These are phyloP conservation scores for Sthenelais limicola DNA, from an alignment of 2,888 invertebrate species.

Conservation along the genomic window DNA sequence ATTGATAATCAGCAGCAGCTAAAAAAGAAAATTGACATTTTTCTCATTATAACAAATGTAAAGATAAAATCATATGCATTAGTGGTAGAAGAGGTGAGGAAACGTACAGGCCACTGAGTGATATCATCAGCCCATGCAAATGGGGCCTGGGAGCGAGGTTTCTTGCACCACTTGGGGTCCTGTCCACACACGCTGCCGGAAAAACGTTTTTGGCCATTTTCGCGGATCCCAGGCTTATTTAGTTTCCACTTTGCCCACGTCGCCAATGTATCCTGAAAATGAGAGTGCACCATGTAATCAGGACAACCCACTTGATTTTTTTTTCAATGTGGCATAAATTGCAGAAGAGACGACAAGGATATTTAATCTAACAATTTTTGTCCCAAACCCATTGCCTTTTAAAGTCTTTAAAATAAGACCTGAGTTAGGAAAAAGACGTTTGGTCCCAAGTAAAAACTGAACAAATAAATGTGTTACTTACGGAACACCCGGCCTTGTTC, in stretches of 20 bases:
- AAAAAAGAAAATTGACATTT: too few species aligned
- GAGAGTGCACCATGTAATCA: too few species aligned
- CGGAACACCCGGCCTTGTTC: conserved; percentile 60
- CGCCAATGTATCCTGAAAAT: conserved; percentile 74
- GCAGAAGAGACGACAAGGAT: too few species aligned
- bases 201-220: conserved; percentile 74
- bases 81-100: too few species aligned
- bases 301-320: too few species aligned
- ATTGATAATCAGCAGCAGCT: too few species aligned
- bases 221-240: conserved; percentile 47
- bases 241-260: conserved; percentile 95
- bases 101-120: conserved; percentile 92
- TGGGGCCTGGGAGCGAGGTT: conserved; percentile 93
- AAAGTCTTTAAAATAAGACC: too few species aligned
- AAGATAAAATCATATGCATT: too few species aligned
- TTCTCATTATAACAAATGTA: too few species aligned
- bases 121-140: conserved; percentile 99
- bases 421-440: not conserved
- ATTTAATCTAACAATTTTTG: too few species aligned
- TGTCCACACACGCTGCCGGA: conserved; percentile 97
- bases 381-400: too few species aligned
- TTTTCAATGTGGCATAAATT: too few species aligned
- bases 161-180: conserved; percentile 96
- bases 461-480: conserved; percentile 42
- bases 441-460: conserved; percentile 1